Conservation (phyloP, 2,113 vertebrate genomes). For the Bungarus multicinctus region DNA sequence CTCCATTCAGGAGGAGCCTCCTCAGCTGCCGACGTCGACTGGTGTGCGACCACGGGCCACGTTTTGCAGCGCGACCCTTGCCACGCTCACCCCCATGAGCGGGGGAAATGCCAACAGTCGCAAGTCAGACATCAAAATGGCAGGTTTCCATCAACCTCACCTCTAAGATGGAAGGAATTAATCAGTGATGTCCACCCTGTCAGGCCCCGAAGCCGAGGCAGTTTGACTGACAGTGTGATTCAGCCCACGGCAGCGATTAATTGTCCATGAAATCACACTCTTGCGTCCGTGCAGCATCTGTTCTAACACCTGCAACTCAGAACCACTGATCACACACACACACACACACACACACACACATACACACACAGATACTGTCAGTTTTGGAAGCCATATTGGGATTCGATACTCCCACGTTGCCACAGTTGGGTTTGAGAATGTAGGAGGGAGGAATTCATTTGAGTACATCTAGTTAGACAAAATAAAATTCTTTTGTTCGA, state of each 20-base stretch:
- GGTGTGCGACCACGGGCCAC: slow-evolving; percentile 32
- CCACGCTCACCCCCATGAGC: background rate
- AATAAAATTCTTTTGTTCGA: too few species aligned
- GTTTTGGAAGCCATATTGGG: too few species aligned
- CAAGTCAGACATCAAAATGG: slow-evolving; percentile 19
- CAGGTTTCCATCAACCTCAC: slow-evolving; percentile 18
- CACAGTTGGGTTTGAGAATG: too few species aligned
- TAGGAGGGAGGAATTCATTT: too few species aligned
- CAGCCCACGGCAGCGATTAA: slow-evolving; percentile 46
- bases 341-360: too few species aligned
- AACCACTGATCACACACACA: background rate
- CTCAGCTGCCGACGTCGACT: slow-evolving; percentile 36
- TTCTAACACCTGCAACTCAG: background rate
- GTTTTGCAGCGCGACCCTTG: background rate
- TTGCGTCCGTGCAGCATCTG: background rate
- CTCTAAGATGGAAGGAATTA: background rate
- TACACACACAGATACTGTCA: too few species aligned
- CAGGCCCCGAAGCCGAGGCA: background rate
- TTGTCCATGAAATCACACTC: slow-evolving; percentile 40
- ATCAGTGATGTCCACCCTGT: background rate
- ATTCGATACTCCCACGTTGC: too few species aligned
- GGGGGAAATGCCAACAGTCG: background rate
- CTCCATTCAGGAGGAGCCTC: fast-evolving
- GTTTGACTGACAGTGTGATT: slow-evolving; percentile 47
- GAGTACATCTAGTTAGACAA: too few species aligned